Evolutionary conservation across 2,113 vertebrate species (phyloP), one percentile per base, ranked within the genome.

Genomic region (Paramisgurnus dabryanus): DNA sequence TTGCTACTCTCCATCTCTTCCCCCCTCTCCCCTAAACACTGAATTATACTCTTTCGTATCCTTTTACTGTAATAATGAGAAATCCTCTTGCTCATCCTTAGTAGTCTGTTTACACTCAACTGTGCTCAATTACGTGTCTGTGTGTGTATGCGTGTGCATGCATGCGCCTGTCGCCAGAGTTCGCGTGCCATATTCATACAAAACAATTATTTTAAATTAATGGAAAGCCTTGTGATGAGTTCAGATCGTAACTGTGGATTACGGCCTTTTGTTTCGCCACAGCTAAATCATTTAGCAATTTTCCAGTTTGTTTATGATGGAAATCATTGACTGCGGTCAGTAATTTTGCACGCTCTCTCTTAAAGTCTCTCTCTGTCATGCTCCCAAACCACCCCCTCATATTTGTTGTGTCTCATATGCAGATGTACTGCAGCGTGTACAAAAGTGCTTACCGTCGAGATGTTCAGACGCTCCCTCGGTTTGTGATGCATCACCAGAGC

Each of bases 381-480:
- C 27, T 55, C 65, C 55, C 65, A 17, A 64, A 58, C 11, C 43
- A 41, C 49, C 27, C 39, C 34, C 49, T 12, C 67, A 9, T 69
- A 40, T 70, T 78, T 77, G 65, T 71, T 75, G 69, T 64, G 45
- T 76, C 60, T 74, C 55, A 76, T 77, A 76, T 83, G 76, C 71
- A 76, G n/a, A 78, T 81, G 66, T 45, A 68, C 47, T 47, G 50
- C 15, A 18, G 50, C 50, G 55, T 69, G 64, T 68, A 45, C 55
- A 74, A 81, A 81, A 74, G 79, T 84, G 79, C 83, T 81, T 84
- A 74, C 79, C 43, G 27, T 67, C 4, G 22, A 78, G 75, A 68
- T 78, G 50, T 76, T 78, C 60, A 73, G 57, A 61, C 50, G 41
- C 12, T 65, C 45, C 53, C 60, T 57, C 18, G 11, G 63, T 40